These are phyloP conservation scores for Meteorus cinctellus DNA, from an alignment of 2,888 invertebrate species.

Conservation along the genomic window DNA sequence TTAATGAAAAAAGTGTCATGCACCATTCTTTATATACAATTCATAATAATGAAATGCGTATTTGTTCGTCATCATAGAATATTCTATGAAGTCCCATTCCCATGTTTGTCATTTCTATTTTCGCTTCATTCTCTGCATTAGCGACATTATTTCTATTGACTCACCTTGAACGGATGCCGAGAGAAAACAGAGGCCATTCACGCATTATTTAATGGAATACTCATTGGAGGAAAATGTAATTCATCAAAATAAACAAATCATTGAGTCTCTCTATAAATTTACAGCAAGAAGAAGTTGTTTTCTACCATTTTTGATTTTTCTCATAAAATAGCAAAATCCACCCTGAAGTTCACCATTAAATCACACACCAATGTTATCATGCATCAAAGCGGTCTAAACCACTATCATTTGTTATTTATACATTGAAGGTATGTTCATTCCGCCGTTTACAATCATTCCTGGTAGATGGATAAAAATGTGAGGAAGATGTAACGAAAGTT, in stretches of 20 bases:
- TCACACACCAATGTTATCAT: not conserved
- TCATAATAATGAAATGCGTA: too few species aligned
- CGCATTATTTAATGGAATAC: not conserved
- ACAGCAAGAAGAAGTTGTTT: not conserved
- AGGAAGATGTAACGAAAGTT: too few species aligned
- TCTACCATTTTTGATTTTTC: not conserved
- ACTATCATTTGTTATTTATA: too few species aligned
- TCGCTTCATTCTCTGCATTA: not conserved
- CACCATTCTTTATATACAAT: too few species aligned
- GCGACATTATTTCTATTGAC: not conserved
- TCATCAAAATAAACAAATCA: not conserved
- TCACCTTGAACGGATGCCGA: not conserved
- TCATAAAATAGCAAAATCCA: not conserved
- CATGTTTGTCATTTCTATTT: too few species aligned
- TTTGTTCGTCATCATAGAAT: not conserved
- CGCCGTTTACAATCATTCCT: too few species aligned
- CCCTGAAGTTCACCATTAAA: not conserved
- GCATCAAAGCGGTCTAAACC: too few species aligned
- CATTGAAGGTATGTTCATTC: too few species aligned
- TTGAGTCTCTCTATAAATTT: not conserved
- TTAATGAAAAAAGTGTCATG: too few species aligned
- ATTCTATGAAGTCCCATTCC: not conserved
- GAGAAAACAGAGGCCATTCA: not conserved
- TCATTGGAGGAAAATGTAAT: not conserved
- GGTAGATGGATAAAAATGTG: too few species aligned